Conservation (phyloP, 2,797 vertebrate genomes). For the Loriculus beryllinus region DNA sequence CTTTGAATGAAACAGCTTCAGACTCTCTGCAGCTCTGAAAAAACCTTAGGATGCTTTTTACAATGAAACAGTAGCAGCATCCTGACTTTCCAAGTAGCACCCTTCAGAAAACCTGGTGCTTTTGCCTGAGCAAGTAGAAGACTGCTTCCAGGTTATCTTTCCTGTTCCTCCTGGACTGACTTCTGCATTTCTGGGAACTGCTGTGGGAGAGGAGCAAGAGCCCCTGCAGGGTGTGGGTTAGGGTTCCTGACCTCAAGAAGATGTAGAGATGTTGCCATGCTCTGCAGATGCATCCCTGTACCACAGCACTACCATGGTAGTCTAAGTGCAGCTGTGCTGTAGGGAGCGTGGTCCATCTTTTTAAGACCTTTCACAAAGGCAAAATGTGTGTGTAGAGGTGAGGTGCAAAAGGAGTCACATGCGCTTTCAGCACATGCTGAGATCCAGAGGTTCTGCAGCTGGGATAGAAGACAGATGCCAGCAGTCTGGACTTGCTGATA, state of each 20-base stretch:
- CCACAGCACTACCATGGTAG: not conserved
- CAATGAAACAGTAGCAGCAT: not conserved
- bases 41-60: not conserved
- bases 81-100: not conserved
- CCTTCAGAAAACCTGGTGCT: not conserved
- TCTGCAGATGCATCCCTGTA: not conserved
- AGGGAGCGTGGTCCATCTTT: not conserved
- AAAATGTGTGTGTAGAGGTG: not conserved
- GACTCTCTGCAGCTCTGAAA: not conserved
- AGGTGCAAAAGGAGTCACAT: not conserved
- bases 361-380: not conserved
- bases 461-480: not conserved
- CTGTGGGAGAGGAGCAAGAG: not conserved
- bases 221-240: not conserved
- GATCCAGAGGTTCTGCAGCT: constrained; percentile 6
- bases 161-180: not conserved
- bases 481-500: not conserved
- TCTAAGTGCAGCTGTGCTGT: not conserved
- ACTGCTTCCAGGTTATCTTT: not conserved
- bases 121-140: not conserved
- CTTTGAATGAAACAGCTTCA: not conserved
- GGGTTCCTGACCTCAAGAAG: not conserved
- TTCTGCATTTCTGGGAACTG: not conserved
- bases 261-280: not conserved
- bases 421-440: not conserved